Evolutionary conservation across 2,113 vertebrate genomes (phyloP).

Genomic region (Garra rufa): DNA sequence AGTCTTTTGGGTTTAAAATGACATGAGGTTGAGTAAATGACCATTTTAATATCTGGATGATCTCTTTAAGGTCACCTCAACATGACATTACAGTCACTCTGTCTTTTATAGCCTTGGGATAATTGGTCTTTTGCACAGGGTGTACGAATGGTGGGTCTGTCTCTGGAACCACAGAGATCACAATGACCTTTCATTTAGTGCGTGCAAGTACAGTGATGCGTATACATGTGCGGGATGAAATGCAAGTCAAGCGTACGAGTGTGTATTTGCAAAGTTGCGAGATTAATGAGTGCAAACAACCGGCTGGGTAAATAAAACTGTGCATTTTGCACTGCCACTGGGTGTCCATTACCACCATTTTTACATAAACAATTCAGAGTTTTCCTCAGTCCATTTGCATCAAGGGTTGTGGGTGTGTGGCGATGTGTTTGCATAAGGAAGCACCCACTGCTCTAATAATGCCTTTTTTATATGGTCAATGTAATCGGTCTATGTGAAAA

Average conservation of each 20-base stretch:
- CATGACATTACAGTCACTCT: not conserved
- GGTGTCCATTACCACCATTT: constrained; percentile 34
- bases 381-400: constrained; percentile 33
- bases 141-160: not conserved
- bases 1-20: not conserved
- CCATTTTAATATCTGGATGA: not conserved
- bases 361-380: constrained; percentile 25
- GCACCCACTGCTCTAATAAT: not conserved
- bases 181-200: not conserved
- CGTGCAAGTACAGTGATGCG: not conserved
- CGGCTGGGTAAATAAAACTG: constrained; percentile 9
- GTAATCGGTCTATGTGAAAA: not conserved
- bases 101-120: not conserved
- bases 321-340: constrained; percentile 4
- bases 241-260: not conserved
- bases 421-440: not conserved
- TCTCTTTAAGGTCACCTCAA: not conserved
- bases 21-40: not conserved
- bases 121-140: not conserved
- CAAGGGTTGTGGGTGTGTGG: constrained; percentile 18
- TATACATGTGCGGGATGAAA: not conserved
- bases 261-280: constrained; percentile 21
- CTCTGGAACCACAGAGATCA: not conserved
- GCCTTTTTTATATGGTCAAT: not conserved
- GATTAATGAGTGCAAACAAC: constrained; percentile 11